Evolutionary conservation across 92 coral and sea anemone genomes (phyloP).

Genomic region (Diadumene lineata): DNA sequence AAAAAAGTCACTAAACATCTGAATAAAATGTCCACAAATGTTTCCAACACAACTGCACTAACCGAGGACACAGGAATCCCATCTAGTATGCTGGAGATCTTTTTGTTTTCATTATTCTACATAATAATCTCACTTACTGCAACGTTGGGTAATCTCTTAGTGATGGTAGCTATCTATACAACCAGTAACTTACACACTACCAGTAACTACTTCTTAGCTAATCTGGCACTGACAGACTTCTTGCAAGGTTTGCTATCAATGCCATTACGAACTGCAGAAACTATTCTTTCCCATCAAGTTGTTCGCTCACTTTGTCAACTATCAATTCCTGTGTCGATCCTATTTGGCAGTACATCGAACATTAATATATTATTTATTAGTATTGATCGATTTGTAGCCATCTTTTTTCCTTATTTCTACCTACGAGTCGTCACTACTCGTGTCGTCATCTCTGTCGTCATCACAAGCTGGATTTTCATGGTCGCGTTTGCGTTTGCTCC

Average conservation of each 20-base stretch:
- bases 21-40: too few species aligned
- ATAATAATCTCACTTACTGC: conserved; percentile 46
- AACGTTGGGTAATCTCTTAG: conserved; percentile 61
- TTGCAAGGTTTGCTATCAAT: conserved; percentile 67
- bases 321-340: conserved; percentile 53
- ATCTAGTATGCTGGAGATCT: conserved; percentile 11
- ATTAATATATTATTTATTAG: conserved; percentile 67
- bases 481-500: conserved; percentile 54
- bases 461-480: conserved; percentile 41
- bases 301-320: conserved; percentile 39
- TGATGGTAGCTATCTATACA: conserved; percentile 51
- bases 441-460: conserved; percentile 21
- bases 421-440: conserved; percentile 44
- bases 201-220: conserved; percentile 64
- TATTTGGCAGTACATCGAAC: conserved; percentile 78
- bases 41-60: too few species aligned
- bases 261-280: conserved; percentile 61
- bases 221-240: conserved; percentile 71
- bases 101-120: conserved; percentile 32
- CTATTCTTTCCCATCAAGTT: conserved; percentile 15
- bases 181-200: conserved; percentile 52
- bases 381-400: conserved; percentile 66
- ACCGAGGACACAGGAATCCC: not conserved
- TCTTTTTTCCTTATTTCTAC: conserved; percentile 69
- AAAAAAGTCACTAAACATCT: too few species aligned